These are phyloP conservation scores for Podiceps cristatus DNA, from an alignment of 2,113 vertebrate genomes.

Conservation along the genomic window DNA sequence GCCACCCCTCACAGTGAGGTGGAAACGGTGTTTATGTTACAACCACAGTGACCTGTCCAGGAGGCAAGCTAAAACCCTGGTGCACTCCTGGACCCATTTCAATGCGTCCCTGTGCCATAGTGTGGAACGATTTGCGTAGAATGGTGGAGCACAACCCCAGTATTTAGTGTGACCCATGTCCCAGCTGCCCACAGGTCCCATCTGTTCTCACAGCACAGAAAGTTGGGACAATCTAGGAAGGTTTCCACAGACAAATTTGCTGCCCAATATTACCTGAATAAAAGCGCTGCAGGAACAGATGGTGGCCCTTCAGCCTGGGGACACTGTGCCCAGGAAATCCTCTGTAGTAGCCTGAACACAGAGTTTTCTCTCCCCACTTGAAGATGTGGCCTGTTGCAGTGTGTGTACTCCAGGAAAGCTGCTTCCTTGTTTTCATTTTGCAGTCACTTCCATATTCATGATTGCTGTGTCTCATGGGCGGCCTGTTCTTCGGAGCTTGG, in stretches of 20 bases:
- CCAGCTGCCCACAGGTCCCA: neutral
- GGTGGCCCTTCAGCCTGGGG: neutral
- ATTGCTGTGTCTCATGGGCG: neutral
- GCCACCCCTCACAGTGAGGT: neutral
- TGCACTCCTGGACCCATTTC: neutral
- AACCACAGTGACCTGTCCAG: neutral
- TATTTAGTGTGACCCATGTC: neutral
- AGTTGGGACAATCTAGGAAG: neutral
- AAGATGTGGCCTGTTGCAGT: neutral
- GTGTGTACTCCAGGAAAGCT: neutral
- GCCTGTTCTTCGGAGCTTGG: neutral
- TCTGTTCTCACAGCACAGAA: neutral
- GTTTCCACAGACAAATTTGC: neutral
- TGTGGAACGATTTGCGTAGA: neutral
- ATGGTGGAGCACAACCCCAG: neutral
- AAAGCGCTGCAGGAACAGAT: neutral
- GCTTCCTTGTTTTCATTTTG: neutral
- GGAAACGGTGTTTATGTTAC: neutral
- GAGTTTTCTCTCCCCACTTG: neutral
- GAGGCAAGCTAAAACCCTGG: neutral
- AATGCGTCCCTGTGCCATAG: neutral
- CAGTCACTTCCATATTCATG: neutral
- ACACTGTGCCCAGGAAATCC: neutral
- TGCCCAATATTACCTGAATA: neutral
- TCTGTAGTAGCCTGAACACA: neutral